Evolutionary conservation across 2,888 invertebrate species (phyloP).

Genomic region (Drosophila affinis): DNA sequence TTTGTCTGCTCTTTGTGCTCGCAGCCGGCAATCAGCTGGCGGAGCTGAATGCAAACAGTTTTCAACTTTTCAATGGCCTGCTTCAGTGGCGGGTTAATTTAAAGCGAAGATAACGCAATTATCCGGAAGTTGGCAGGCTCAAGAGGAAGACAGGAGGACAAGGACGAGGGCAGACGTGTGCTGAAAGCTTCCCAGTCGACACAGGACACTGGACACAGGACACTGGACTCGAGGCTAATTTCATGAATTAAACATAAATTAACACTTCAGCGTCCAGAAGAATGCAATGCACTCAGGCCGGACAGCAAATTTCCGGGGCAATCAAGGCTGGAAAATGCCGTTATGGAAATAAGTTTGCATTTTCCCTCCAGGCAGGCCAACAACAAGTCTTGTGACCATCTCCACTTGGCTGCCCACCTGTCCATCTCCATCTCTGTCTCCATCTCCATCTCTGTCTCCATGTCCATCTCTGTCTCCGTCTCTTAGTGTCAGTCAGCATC

Average conservation of each 20-base stretch:
- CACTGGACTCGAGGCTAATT: conserved; percentile 14
- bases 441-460: background rate
- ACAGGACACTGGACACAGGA: background rate
- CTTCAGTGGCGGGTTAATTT: background rate
- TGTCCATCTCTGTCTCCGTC: background rate
- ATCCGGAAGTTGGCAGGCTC: conserved; percentile 1
- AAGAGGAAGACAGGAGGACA: background rate
- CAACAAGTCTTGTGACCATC: too few species aligned
- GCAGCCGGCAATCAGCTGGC: conserved; percentile 27
- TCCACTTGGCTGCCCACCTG: background rate
- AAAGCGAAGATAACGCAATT: conserved; percentile 26
- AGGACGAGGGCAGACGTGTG: background rate
- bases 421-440: background rate
- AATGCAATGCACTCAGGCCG: conserved; percentile 2
- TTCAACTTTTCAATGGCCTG: conserved; percentile 20
- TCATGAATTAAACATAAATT: conserved; percentile 29
- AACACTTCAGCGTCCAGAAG: conserved; percentile 12
- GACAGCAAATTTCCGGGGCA: conserved; percentile 6
- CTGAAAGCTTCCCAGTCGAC: background rate
- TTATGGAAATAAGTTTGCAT: background rate
- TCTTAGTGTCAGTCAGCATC: too few species aligned
- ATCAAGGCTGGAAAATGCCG: background rate
- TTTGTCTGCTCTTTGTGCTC: conserved; percentile 7
- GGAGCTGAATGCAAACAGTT: conserved; percentile 36
- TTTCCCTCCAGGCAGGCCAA: background rate